Conservation (phyloP, 2,113 vertebrate species). For the Patagioenas fasciata region DNA sequence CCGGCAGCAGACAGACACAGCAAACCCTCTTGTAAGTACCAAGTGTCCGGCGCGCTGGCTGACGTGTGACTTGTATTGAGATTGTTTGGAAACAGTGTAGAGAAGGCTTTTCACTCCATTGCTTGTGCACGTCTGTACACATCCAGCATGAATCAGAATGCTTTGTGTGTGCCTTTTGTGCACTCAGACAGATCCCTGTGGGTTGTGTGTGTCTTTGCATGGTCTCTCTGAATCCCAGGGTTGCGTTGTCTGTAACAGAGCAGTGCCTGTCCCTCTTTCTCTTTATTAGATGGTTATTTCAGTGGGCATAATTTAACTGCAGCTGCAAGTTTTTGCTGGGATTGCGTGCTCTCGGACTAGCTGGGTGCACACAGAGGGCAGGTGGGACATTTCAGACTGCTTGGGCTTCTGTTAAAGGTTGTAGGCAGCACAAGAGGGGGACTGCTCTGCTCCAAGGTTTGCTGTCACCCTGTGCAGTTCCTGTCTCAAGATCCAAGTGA, state of each 20-base stretch:
- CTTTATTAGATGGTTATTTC: neutral
- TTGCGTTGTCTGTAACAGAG: accelerated
- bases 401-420: neutral
- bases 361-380: neutral
- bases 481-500: too few relatives aligned
- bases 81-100: neutral
- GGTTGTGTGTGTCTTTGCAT: neutral
- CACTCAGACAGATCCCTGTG: neutral
- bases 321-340: neutral
- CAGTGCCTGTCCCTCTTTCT: neutral
- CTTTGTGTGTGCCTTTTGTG: neutral
- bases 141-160: neutral
- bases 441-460: neutral
- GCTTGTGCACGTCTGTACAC: neutral
- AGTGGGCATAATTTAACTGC: neutral
- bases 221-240: neutral
- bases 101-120: neutral
- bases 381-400: neutral
- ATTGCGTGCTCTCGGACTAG: neutral
- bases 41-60: neutral
- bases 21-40: conserved; percentile 35
- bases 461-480: too few relatives aligned
- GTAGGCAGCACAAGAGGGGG: neutral
- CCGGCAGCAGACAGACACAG: neutral
- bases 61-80: neutral